Conservation (phyloP, 30 jellyfish, hydroid and myxozoan genomes). For the Chrysaora quinquecirrha region DNA sequence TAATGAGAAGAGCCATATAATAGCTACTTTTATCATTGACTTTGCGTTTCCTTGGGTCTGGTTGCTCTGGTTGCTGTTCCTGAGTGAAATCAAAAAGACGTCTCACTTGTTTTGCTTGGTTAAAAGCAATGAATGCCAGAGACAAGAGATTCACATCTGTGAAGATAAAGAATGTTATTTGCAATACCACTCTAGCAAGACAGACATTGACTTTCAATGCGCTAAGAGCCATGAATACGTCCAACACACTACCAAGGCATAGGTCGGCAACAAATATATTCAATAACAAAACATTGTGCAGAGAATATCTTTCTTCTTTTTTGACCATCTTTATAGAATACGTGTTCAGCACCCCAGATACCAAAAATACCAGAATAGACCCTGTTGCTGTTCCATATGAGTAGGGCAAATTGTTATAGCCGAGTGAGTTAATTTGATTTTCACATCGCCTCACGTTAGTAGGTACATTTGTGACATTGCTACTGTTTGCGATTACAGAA, state of each 20-base stretch:
- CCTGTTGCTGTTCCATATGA: neutral
- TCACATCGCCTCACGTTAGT: no score
- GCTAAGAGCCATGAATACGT: neutral
- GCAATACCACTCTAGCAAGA: neutral
- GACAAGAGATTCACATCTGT: conserved; percentile 19
- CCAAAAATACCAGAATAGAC: neutral
- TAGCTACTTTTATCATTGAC: neutral
- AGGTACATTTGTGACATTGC: no score
- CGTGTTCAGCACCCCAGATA: neutral
- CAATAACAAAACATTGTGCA: neutral
- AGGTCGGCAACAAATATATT: neutral
- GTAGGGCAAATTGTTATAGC: no score
- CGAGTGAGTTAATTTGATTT: no score
- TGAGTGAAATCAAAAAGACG: no score
- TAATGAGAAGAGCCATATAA: neutral
- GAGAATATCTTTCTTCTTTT: neutral
- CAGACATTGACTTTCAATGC: neutral
- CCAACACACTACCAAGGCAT: neutral
- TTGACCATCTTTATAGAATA: neutral
- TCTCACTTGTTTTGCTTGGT: neutral
- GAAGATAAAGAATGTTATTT: neutral
- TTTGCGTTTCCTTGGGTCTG: no score
- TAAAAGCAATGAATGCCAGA: neutral
- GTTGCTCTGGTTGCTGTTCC: no score
- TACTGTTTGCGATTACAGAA: no score